Evolutionary conservation across 2,888 invertebrate genomes (phyloP).

Genomic region (Leptinotarsa rubiginosa): DNA sequence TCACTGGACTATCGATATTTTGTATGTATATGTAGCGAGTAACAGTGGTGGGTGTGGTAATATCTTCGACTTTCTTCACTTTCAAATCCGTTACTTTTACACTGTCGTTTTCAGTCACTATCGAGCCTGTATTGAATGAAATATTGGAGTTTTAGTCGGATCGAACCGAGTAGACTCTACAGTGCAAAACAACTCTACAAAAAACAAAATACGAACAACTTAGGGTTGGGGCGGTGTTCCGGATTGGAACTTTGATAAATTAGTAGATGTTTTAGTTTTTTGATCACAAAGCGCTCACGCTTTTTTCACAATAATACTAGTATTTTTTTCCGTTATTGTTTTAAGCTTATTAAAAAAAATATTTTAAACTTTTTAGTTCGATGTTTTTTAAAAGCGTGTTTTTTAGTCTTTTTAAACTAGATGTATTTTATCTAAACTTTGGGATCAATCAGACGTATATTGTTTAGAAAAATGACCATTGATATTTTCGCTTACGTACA

Average conservation of each 20-base stretch:
- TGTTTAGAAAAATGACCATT: no score
- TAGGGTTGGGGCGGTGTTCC: conserved; percentile 20
- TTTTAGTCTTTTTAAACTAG: no score
- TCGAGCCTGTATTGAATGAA: conserved; percentile 54
- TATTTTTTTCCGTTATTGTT: no score
- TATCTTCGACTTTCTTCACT: conserved; percentile 58
- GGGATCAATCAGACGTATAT: no score
- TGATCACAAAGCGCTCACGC: no score
- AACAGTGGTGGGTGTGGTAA: conserved; percentile 55
- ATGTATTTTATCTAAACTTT: no score
- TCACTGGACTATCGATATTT: conserved; percentile 64
- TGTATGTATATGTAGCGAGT: conserved; percentile 64
- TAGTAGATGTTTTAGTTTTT: no score
- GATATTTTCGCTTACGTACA: no score
- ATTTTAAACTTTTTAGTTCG: no score
- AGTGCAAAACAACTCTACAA: conserved; percentile 48
- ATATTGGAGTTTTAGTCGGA: conserved; percentile 29
- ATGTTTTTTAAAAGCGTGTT: no score
- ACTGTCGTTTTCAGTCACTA: conserved; percentile 52
- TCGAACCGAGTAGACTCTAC: conserved; percentile 39
- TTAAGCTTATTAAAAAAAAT: no score
- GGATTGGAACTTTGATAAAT: conserved; percentile 3
- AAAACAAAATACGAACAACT: conserved; percentile 32
- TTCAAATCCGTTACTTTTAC: conserved; percentile 55
- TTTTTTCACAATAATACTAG: no score